Evolutionary conservation across 2,797 vertebrate genomes (phyloP).

Genomic region (Sitta carolinensis): DNA sequence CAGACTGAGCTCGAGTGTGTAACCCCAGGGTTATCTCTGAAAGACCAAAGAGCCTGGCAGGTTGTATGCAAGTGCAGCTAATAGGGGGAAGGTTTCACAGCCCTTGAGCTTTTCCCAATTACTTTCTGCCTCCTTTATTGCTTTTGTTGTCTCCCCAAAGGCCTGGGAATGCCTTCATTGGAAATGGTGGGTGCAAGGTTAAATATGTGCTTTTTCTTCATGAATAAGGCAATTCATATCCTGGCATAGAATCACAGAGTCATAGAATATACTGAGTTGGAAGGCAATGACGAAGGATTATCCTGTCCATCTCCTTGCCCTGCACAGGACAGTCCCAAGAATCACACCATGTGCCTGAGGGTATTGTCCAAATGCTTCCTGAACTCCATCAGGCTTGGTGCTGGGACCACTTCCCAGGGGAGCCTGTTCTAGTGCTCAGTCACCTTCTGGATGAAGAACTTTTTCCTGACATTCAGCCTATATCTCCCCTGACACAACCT

Average conservation of each 20-base stretch:
- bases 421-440: not conserved
- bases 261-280: not conserved
- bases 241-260: not conserved
- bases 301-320: not conserved
- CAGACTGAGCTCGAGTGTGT: not conserved
- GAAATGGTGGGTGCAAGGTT: not conserved
- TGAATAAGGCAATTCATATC: not conserved
- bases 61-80: not conserved
- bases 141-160: not conserved
- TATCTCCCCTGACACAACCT: not conserved
- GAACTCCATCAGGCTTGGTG: not conserved
- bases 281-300: not conserved
- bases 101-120: not conserved
- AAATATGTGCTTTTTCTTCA: not conserved
- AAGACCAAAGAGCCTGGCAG: not conserved
- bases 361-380: not conserved
- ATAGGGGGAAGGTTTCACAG: not conserved
- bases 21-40: not conserved
- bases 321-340: not conserved
- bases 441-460: not conserved
- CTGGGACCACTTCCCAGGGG: not conserved
- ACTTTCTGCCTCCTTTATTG: not conserved
- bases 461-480: not conserved
- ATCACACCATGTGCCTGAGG: not conserved
- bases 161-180: not conserved